phyloP scores from a whole-genome alignment of 2,797 vertebrate species.

The Xiphorhynchus erythropygius region DNA sequence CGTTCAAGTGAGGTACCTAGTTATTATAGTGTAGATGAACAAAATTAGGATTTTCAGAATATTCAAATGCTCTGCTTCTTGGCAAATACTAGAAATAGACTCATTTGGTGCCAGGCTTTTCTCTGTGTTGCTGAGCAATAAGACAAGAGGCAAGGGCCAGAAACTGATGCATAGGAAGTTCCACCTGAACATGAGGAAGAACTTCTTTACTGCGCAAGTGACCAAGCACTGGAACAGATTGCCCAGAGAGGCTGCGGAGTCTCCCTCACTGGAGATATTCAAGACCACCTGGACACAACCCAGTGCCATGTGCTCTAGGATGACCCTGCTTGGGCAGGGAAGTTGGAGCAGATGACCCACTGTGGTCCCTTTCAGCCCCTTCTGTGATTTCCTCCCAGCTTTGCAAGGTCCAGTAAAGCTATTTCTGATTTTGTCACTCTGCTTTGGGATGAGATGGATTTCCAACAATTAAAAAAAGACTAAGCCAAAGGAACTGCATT shows the following conservation, averaged over 20 bases:
- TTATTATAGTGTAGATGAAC: not conserved
- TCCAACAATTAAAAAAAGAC: not conserved
- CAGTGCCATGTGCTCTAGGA: not conserved
- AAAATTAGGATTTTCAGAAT: not conserved
- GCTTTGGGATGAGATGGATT: not conserved
- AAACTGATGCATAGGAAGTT: not conserved
- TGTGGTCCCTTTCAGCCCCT: not conserved
- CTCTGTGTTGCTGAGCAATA: accelerated
- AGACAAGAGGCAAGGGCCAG: not conserved
- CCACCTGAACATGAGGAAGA: not conserved
- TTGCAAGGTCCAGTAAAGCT: not conserved
- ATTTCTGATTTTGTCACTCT: not conserved
- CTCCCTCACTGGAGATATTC: not conserved
- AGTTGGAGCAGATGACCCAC: not conserved
- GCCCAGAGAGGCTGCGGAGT: not conserved
- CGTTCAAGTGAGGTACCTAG: not conserved
- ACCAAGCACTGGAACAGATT: not conserved
- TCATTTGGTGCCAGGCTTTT: not conserved
- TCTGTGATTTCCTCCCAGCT: not conserved
- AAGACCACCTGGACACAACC: no score
- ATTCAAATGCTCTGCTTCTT: not conserved
- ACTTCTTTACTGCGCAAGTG: not conserved
- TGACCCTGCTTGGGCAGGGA: not conserved
- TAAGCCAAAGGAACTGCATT: not conserved
- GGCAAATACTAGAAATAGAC: not conserved